A percentile compares a stretch with the other conserved stretches of the same genome.
Evolutionary conservation across 35 echinoderm and acorn worm species (phyloP).

Genomic region (Strongylocentrotus purpuratus): DNA sequence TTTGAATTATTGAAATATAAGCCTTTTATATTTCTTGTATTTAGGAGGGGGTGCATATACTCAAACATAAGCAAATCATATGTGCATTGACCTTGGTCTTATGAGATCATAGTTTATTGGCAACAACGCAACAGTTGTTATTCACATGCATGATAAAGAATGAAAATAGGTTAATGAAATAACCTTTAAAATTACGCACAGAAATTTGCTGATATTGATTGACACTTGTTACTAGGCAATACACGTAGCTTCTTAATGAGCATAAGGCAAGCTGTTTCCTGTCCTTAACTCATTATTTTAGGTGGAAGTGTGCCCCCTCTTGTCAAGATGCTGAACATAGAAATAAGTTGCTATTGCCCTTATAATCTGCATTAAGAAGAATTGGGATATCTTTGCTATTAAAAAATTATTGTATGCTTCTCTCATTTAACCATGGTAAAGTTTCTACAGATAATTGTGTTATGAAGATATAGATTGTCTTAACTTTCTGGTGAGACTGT

Average conservation of each 20-base stretch:
- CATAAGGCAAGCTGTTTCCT: neutral
- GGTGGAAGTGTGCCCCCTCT: neutral
- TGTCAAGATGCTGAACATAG: neutral
- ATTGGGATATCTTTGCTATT: neutral
- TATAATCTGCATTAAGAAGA: neutral
- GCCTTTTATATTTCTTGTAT: too few species aligned
- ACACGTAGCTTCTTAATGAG: neutral
- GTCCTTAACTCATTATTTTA: neutral
- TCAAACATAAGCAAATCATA: neutral
- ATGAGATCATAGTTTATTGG: neutral
- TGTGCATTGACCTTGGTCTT: neutral
- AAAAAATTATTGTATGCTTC: neutral
- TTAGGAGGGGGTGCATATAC: too few species aligned
- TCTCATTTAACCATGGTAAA: neutral
- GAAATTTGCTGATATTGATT: neutral
- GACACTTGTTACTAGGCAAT: neutral
- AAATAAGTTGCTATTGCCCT: neutral
- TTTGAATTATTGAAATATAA: too few species aligned
- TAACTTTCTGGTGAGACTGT: too few species aligned
- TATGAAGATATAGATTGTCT: neutral
- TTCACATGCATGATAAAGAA: neutral
- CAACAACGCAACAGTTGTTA: neutral
- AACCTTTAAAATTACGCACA: neutral
- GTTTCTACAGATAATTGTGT: neutral
- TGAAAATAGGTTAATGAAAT: neutral